A percentile compares a stretch with the other conserved stretches of the same genome.
Evolutionary conservation across 2,113 vertebrate species (phyloP).

Genomic region (Oncorhynchus tshawytscha): DNA sequence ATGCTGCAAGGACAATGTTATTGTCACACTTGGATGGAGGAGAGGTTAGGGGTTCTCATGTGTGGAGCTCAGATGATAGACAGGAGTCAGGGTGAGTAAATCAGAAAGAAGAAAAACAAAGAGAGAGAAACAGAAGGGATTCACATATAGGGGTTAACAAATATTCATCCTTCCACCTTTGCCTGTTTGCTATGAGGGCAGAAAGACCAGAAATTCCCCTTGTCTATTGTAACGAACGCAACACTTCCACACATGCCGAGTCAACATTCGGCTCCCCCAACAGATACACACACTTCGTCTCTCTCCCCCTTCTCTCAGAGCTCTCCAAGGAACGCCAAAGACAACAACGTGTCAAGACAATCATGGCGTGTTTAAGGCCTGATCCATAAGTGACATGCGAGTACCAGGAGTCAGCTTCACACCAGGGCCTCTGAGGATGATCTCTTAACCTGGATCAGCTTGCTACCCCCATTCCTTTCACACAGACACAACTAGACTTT

Average conservation of each 20-base stretch:
- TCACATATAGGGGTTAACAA: neutral
- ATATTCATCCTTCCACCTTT: conserved; percentile 18
- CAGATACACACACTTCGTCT: neutral
- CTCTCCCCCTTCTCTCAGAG: no score
- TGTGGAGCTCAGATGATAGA: conserved; percentile 44
- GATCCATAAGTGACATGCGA: neutral
- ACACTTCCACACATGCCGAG: neutral
- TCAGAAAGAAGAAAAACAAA: conserved; percentile 6
- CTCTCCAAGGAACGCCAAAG: no score
- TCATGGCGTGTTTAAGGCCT: no score
- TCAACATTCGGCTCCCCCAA: neutral
- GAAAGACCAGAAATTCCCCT: conserved; percentile 42
- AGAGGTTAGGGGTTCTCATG: conserved; percentile 41
- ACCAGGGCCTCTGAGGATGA: neutral
- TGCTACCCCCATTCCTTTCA: neutral
- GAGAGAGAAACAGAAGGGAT: neutral
- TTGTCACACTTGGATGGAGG: conserved; percentile 27
- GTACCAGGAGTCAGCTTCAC: neutral
- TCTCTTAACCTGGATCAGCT: neutral
- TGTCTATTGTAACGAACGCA: neutral
- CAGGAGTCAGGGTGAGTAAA: conserved; percentile 21
- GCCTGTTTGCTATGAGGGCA: neutral
- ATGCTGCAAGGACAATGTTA: conserved; percentile 27
- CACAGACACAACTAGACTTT: neutral
- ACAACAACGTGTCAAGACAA: no score